Base-by-base conservation (phyloP, 1,140 invertebrate genomes). In the Spodoptera frugiperda region DNA sequence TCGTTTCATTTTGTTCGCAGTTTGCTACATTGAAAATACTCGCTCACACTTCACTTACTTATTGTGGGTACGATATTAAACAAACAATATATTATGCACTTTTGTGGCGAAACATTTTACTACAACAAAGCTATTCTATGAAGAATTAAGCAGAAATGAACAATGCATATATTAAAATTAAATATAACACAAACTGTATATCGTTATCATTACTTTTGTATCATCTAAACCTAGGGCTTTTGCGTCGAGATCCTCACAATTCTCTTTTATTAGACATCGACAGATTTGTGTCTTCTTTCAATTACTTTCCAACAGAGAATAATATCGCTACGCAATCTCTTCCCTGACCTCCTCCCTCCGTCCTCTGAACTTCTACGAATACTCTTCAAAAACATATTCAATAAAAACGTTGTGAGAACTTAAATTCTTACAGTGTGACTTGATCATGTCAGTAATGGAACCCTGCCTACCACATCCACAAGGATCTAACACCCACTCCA, bases 351-450 rank as follows among this genome's bases (percentile, higher is more conserved):
- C 6, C 9, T 67, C 12, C 61, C 19, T 51, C 5, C 1, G 51
- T 17, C 3, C 21, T 12, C 14, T n/a, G 11, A 25, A 68, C 14
- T 68, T 33, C 63, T 48, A n/a, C 44, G 19, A 67, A 67, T 49
- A 68, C 9, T 65, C 39, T 48, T 48, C 11, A 67, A 67, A 25
- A 49, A 49, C 14, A 30, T 44, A 55, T 73, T 73, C 39, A 61
- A 59, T 61, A 73, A 73, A 73, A 73, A 73, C 11, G 49, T 73
- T 73, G 71, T 73, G 71, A 49, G 71, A 73, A 55, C 68, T 71
- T 19, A 81, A 78, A 67, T 65, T 78, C 79, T 63, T 75, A 79
- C 82, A 86, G 85, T 88, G 87, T 89, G 85, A 76, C 77, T 83
- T 80, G 79, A 76, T 81, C 68, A 72, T 74, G 73, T 82, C 77